Evolutionary conservation across 2,797 vertebrate genomes (phyloP), one percentile per base, ranked within the genome.

Genomic region (Capromys pilorides): DNA sequence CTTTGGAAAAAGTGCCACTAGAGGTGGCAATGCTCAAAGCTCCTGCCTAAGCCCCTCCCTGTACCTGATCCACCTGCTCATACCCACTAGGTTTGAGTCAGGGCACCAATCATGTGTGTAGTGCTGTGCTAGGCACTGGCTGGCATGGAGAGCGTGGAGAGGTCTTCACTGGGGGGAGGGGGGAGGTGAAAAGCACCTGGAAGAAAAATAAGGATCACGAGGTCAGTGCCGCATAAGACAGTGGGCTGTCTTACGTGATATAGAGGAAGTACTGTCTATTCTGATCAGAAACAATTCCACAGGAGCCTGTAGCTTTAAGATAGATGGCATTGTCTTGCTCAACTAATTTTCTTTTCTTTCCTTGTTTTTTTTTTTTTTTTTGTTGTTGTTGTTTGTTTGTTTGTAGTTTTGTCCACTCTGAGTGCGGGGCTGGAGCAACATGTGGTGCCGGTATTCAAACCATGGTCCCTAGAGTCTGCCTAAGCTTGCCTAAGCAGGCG

Each of bases 261-360:
- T 41, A 73, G 87, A 93, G 77, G 71, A 79, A 75, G 73, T 81
- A 41, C 61, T 71, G 24, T 59, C 79, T 51, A 61, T 86, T 80
- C 61, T 93, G 81, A 61, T 85, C 54, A 86, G 93, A 94, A 91
- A 57, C 13, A 75, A 19, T 75, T 89, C 91, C 71, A 83, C 26
- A 66, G 51, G 26, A 24, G 22, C 57, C 21, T 89, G 10, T 79
- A 41, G 71, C 36, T 71, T 69, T 36, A 13, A 91, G 59, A 71
- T 16, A 22, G 22, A 4, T 62, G 41, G 61, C 69, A 31, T 28
- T 61, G 9, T 80, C 92, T 87, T 49, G 33, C 59, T 57, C 54
- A 18, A 57, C 14, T 57, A 57, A 16, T 57, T 54, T 54, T 54
- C 51, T 54, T 54, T 54, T 54, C 11, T 54, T 51, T 13, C 10